phyloP scores from a whole-genome alignment of 2,888 invertebrate species.

The Allygus modestus region DNA sequence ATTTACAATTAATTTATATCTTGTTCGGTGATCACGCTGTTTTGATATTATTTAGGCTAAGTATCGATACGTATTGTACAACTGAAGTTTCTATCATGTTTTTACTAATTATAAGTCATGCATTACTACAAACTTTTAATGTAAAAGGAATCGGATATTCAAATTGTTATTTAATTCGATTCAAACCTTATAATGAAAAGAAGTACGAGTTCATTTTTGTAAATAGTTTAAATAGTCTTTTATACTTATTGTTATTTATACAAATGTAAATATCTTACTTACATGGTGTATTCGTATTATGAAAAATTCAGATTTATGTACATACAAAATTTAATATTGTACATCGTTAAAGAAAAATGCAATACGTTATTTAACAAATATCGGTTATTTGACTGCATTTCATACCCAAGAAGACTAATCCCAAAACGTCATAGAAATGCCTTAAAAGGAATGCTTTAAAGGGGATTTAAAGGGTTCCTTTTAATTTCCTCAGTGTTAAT shows the following conservation, averaged over 20 bases:
- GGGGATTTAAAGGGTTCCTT: too few species aligned
- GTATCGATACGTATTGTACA: constrained; percentile 1
- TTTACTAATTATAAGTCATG: background rate
- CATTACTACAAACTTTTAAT: background rate
- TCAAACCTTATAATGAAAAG: background rate
- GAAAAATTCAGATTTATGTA: background rate
- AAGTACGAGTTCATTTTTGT: background rate
- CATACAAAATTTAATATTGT: background rate
- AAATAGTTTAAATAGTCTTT: constrained; percentile 28
- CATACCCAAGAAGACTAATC: too few species aligned
- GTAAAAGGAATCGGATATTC: background rate
- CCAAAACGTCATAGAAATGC: too few species aligned
- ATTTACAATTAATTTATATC: background rate
- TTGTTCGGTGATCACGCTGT: background rate
- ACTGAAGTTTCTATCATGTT: background rate
- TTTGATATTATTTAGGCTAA: constrained; percentile 36
- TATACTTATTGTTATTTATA: constrained; percentile 37
- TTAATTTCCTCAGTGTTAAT: too few species aligned
- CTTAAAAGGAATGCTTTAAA: too few species aligned
- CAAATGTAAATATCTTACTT: constrained; percentile 7
- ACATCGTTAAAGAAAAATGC: too few species aligned
- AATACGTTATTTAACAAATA: too few species aligned
- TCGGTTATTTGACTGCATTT: too few species aligned
- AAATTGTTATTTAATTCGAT: background rate
- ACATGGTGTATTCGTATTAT: background rate